Evolutionary conservation across 2,113 vertebrate genomes (phyloP).

Genomic region (Scomber japonicus): DNA sequence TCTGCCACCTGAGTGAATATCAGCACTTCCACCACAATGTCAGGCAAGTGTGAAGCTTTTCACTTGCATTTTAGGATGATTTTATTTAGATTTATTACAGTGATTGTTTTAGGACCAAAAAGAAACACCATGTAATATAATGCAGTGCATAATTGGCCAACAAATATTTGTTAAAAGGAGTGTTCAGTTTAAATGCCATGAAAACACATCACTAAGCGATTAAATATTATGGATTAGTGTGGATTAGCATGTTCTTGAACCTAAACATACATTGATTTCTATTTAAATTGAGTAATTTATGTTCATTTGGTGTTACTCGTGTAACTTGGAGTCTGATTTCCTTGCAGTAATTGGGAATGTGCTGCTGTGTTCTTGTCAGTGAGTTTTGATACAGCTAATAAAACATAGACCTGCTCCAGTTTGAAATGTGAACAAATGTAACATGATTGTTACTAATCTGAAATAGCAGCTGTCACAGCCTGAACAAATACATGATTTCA

Average conservation of each 20-base stretch:
- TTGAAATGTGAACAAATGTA: background rate
- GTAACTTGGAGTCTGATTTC: background rate
- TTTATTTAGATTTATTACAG: background rate
- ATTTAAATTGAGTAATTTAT: conserved; percentile 1
- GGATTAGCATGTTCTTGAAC: background rate
- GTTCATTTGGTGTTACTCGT: background rate
- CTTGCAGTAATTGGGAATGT: background rate
- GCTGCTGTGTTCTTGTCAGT: background rate
- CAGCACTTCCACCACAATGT: background rate
- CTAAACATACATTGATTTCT: background rate
- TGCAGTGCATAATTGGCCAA: background rate
- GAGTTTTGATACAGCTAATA: background rate
- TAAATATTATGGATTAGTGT: too few species aligned
- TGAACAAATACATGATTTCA: background rate
- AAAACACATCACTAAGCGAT: too few species aligned
- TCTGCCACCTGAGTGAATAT: conserved; percentile 21
- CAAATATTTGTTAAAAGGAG: background rate
- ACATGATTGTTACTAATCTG: background rate
- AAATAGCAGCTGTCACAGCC: background rate
- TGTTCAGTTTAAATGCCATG: too few species aligned
- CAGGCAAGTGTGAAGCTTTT: background rate
- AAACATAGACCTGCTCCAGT: background rate
- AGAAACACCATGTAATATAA: conserved; percentile 17
- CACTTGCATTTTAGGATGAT: background rate
- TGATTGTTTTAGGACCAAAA: background rate